Evolutionary conservation across 2,797 vertebrate species (phyloP).

Genomic region (Rhinoraja longicauda): DNA sequence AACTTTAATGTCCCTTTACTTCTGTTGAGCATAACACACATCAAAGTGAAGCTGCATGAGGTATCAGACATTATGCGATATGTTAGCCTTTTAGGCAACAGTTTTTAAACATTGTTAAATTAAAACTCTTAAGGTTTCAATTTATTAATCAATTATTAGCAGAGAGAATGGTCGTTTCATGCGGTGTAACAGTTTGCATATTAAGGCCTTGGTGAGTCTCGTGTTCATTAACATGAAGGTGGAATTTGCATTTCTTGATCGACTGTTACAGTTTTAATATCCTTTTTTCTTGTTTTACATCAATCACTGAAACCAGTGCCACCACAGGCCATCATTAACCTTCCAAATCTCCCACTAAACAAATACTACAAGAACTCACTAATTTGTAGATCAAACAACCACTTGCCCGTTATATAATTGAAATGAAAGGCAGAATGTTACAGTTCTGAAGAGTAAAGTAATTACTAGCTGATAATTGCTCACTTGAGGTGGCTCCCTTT

Average conservation of each 20-base stretch:
- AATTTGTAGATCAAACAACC: conserved; percentile 99
- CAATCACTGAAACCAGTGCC: conserved; percentile 81
- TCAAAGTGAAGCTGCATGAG: conserved; percentile 73
- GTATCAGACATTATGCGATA: conserved; percentile 78
- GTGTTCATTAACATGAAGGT: conserved; percentile 82
- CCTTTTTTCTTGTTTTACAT: conserved; percentile 71
- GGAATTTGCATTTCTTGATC: conserved; percentile 84
- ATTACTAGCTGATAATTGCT: conserved; percentile 99
- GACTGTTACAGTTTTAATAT: conserved; percentile 73
- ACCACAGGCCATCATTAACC: conserved; percentile 93
- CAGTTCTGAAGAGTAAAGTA: conserved; percentile 94
- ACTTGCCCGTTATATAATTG: conserved; percentile 98
- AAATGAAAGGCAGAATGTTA: conserved; percentile 94
- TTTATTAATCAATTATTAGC: conserved; percentile 63
- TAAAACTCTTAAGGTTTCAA: conserved; percentile 73
- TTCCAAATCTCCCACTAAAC: conserved; percentile 94
- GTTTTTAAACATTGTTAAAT: conserved; percentile 77
- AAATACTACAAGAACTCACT: conserved; percentile 98
- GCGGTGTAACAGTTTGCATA: conserved; percentile 68
- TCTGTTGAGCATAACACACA: conserved; percentile 55
- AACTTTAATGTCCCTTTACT: conserved; percentile 56
- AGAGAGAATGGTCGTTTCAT: conserved; percentile 57
- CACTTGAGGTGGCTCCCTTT: conserved; percentile 98
- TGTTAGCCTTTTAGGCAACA: conserved; percentile 72
- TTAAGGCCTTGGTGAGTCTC: conserved; percentile 57